Evolutionary conservation across 2,888 invertebrate genomes (phyloP), one percentile per base, ranked within the genome.

Genomic region (Cyaniris semiargus): DNA sequence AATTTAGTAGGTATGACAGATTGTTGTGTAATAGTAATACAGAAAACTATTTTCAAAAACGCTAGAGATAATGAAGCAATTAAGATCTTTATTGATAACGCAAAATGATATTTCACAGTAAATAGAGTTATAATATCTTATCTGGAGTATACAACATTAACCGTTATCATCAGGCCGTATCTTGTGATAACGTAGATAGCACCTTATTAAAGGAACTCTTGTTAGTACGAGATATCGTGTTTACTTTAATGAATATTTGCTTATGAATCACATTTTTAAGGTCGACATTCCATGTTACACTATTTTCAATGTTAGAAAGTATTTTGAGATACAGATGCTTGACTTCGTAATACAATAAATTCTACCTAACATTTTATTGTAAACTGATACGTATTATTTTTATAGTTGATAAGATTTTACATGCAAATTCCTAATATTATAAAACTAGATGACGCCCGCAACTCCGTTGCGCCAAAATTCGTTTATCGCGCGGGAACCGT

Each of bases 201-300:
- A 31, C 23, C 13, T 74, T 53, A 74, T 74, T 53, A 53, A 53
- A 74, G 74, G 74, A 23, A 27, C 74, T 44, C 72, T 72, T 74
- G 72, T 23, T 72, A 23, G 44, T 72, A 53, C 21, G 53, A 23
- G 53, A 53, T 48, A 27, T 18, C 18, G 13, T 53, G 53, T 53
- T 53, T 53, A 74, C 18, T 53, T 27, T 53, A 13, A 21, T 48
- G 2, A 27, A 27, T 31, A 27, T 74, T 74, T 74, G 27, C 74
- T 66, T 10, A 53, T 74, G 74, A 74, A 48, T 74, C 74, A 74
- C 27, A 27, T 74, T 38, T 38, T 71, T 10, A 34, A 71, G 34
- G 44, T 74, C 72, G 21, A 23, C 15, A 66, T 66, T 66, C 27
- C 27, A 27, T 27, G 27, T 66, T 27, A 13, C 23, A 4, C 23